Evolutionary conservation across 2,113 vertebrate species (phyloP).

Genomic region (Theristicus caerulescens): DNA sequence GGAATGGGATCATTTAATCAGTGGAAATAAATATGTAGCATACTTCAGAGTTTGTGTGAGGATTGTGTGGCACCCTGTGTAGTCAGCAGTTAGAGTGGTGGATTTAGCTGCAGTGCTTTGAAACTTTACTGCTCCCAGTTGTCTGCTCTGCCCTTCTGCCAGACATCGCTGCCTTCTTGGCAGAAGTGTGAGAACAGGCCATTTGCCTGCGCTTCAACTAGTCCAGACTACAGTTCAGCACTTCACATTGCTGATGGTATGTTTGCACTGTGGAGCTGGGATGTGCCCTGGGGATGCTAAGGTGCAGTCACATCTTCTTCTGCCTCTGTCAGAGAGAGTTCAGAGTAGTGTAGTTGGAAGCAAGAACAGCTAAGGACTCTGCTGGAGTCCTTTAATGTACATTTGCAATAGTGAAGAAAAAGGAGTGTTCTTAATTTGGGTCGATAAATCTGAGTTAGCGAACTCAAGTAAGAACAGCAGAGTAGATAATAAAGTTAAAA

Average conservation of each 20-base stretch:
- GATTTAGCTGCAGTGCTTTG: neutral
- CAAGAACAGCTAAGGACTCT: neutral
- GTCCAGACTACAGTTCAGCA: neutral
- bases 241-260: fast-evolving
- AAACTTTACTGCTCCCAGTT: neutral
- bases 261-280: neutral
- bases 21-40: neutral
- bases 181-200: neutral
- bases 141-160: neutral
- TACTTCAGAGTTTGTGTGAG: neutral
- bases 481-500: neutral
- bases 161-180: neutral
- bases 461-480: neutral
- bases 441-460: neutral
- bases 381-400: neutral
- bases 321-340: neutral
- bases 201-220: neutral
- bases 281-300: neutral
- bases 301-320: neutral
- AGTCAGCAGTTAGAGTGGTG: neutral
- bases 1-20: neutral
- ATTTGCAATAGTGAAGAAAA: neutral
- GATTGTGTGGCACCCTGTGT: neutral
- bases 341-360: neutral
- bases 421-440: neutral